phyloP scores from a whole-genome alignment of 53 echinoderm and acorn worm genomes.

The Paracentrotus lividus region DNA sequence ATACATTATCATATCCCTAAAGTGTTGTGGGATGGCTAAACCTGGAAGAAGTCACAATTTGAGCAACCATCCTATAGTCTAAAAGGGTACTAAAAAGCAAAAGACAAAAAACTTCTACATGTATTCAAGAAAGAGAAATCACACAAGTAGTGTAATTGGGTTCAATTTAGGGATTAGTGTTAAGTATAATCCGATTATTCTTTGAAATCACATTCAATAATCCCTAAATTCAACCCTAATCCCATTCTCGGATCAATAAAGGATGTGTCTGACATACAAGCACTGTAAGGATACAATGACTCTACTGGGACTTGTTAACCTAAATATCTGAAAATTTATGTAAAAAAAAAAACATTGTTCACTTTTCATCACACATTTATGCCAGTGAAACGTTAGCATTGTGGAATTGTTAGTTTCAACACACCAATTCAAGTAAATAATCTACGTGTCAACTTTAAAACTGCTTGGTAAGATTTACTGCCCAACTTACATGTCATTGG shows the following conservation, averaged over 20 bases:
- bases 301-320: background rate
- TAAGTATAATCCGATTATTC: constrained; percentile 15
- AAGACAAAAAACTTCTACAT: background rate
- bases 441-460: too few species aligned
- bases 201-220: constrained; percentile 8
- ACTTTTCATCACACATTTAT: too few species aligned
- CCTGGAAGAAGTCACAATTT: too few species aligned
- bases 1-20: too few species aligned
- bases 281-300: background rate
- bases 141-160: constrained; percentile 29
- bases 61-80: too few species aligned
- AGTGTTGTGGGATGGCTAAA: too few species aligned
- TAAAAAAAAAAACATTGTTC: background rate
- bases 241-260: background rate
- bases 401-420: too few species aligned
- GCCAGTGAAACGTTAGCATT: too few species aligned
- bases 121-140: background rate
- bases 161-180: background rate
- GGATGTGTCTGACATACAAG: background rate
- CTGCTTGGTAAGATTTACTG: too few species aligned
- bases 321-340: background rate
- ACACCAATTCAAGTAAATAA: background rate
- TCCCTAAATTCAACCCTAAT: background rate
- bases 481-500: too few species aligned
- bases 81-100: background rate